These are phyloP conservation scores for Gonioctena quinquepunctata DNA, from an alignment of 1,140 invertebrate genomes.

Conservation along the genomic window DNA sequence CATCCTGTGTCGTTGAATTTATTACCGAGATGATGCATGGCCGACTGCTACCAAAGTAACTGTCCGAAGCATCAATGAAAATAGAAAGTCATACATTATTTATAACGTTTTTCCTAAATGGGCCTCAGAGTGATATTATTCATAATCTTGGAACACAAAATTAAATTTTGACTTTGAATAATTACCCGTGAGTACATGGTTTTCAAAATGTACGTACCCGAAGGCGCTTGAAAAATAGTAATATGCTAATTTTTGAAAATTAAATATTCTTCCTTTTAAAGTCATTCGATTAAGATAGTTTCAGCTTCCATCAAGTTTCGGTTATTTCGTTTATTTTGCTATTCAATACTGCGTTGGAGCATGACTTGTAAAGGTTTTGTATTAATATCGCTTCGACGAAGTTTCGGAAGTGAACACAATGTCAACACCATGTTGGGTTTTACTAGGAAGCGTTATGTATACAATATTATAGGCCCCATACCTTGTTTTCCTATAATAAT, in stretches of 20 bases:
- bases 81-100: background rate
- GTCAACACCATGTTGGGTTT: too few relatives aligned
- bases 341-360: too few relatives aligned
- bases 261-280: too few relatives aligned
- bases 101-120: background rate
- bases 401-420: too few relatives aligned
- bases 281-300: too few relatives aligned
- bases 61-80: background rate
- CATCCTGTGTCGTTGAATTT: background rate
- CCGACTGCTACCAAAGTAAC: background rate
- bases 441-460: too few relatives aligned
- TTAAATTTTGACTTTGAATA: background rate
- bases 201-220: background rate
- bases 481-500: too few relatives aligned
- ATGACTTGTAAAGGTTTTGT: too few relatives aligned
- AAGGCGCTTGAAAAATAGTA: background rate
- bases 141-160: background rate
- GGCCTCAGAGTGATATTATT: background rate
- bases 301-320: too few relatives aligned
- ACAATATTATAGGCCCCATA: too few relatives aligned
- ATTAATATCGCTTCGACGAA: too few relatives aligned
- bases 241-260: background rate
- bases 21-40: background rate
- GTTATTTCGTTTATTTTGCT: too few relatives aligned
- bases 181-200: background rate